These are phyloP conservation scores for Platichthys flesus DNA, from an alignment of 2,113 vertebrate species.

Conservation along the genomic window DNA sequence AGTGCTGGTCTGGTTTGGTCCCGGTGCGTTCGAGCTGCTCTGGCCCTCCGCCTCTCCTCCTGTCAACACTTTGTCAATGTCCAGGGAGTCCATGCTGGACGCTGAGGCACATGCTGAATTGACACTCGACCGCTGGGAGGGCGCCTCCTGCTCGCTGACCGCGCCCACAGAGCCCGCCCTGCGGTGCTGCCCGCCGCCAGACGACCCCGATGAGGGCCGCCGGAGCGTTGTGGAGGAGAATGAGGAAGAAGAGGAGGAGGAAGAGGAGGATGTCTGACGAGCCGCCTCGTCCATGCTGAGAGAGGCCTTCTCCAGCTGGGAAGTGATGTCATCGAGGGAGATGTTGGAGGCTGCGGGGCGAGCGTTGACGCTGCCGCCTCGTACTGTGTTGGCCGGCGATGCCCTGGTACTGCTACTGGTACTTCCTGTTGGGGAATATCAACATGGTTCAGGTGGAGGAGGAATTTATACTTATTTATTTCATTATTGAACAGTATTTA, in stretches of 20 bases:
- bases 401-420: constrained; percentile 87
- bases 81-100: constrained; percentile 97
- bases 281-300: constrained; percentile 99
- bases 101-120: constrained; percentile 88
- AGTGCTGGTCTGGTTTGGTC: constrained; percentile 85
- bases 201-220: constrained; percentile 76
- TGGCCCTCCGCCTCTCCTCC: constrained; percentile 50
- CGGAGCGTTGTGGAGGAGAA: constrained; percentile 80
- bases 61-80: constrained; percentile 88
- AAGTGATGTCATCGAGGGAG: constrained; percentile 97
- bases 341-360: constrained; percentile 87
- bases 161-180: constrained; percentile 93
- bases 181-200: constrained; percentile 85
- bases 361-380: constrained; percentile 77
- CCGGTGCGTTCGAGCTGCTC: constrained; percentile 46
- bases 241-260: constrained; percentile 74
- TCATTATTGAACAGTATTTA: no score
- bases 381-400: constrained; percentile 89
- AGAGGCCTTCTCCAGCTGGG: constrained; percentile 96
- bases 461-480: not conserved
- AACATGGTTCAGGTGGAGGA: not conserved
- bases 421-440: constrained; percentile 61
- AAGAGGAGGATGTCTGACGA: constrained; percentile 87
- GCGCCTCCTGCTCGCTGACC: constrained; percentile 89
- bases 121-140: constrained; percentile 91